phyloP scores from a whole-genome alignment of 1,140 invertebrate species.

The Pogonus chalceus region DNA sequence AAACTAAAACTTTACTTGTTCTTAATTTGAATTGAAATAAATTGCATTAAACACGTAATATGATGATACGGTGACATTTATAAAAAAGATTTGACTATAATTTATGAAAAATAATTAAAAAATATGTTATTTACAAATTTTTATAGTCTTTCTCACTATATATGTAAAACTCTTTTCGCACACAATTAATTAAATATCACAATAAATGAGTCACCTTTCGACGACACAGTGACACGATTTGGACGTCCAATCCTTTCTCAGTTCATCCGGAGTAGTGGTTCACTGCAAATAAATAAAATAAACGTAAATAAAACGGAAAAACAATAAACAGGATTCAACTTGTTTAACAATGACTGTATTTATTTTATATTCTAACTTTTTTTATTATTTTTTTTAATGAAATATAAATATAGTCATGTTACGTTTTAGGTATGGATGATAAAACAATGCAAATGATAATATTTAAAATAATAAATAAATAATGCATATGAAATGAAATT shows the following conservation, averaged over 20 bases:
- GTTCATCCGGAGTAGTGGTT: not conserved
- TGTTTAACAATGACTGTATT: no score
- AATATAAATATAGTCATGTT: no score
- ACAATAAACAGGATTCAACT: no score
- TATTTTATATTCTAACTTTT: no score
- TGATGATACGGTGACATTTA: not conserved
- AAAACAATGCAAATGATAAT: no score
- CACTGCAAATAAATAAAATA: slow-evolving; percentile 2
- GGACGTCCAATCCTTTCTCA: not conserved
- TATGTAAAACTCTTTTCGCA: not conserved
- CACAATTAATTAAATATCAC: slow-evolving; percentile 5
- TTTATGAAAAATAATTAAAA: not conserved
- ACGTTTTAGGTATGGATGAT: no score
- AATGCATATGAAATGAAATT: no score
- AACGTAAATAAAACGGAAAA: slow-evolving; percentile 6
- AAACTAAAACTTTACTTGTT: no score
- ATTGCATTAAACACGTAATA: no score
- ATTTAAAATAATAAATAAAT: no score
- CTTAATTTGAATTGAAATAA: no score
- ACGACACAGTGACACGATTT: not conserved
- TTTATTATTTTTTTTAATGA: no score
- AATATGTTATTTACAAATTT: slow-evolving; percentile 2
- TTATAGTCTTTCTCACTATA: not conserved
- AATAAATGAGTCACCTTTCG: slow-evolving; percentile 1
- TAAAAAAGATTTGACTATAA: not conserved